These are phyloP conservation scores for Centropus bengalensis DNA, from an alignment of 2,113 vertebrate species.

Conservation along the genomic window DNA sequence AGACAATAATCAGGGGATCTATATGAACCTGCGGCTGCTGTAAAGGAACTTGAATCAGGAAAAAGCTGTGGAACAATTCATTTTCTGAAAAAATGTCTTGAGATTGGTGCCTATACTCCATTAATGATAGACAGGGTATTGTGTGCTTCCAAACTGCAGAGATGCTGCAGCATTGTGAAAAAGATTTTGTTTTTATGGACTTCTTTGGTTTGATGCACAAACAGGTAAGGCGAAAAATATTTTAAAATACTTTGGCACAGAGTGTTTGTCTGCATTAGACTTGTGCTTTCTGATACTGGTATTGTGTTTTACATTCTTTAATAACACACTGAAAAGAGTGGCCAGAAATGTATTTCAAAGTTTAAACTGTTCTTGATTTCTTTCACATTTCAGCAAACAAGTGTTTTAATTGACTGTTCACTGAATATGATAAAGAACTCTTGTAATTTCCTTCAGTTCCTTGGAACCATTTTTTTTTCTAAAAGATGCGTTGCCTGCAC, in stretches of 20 bases:
- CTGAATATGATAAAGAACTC: background rate
- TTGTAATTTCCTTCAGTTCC: background rate
- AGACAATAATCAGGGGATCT: background rate
- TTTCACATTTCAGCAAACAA: background rate
- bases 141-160: background rate
- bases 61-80: background rate
- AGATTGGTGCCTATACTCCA: background rate
- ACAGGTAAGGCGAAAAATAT: background rate
- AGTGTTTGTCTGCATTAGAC: background rate
- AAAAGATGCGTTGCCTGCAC: background rate
- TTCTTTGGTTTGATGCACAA: background rate
- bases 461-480: fast-evolving
- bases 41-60: background rate
- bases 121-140: background rate
- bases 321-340: background rate
- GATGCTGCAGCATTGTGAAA: background rate
- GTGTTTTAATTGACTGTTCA: background rate
- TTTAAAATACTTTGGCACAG: background rate
- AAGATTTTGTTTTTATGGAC: background rate
- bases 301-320: background rate
- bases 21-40: background rate
- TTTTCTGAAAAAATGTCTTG: background rate
- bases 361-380: background rate
- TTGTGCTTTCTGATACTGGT: background rate
- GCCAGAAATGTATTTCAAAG: background rate